Evolutionary conservation across 1,140 invertebrate species (phyloP).

Genomic region (Hyles euphorbiae): DNA sequence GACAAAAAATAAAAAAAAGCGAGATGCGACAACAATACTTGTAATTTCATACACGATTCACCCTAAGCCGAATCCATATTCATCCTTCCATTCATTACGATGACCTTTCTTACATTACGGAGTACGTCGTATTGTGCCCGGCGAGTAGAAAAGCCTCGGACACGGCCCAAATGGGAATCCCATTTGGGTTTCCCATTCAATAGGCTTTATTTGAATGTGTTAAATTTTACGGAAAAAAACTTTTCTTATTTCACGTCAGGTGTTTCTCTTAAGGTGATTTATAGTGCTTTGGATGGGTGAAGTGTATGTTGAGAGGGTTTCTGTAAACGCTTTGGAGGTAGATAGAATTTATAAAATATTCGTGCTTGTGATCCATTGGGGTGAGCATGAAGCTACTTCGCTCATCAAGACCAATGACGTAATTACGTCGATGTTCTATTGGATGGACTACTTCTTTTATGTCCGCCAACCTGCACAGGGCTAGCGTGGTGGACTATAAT

Average conservation of each 20-base stretch:
- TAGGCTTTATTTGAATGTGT: conserved; percentile 37
- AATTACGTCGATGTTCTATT: no score
- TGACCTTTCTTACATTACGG: conserved; percentile 23
- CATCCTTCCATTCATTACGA: conserved; percentile 43
- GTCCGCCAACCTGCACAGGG: no score
- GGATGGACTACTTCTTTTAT: no score
- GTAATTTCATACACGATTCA: conserved; percentile 32
- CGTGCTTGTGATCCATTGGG: no score
- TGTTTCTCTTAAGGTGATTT: conserved; percentile 31
- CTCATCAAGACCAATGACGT: no score
- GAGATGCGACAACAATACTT: conserved; percentile 11
- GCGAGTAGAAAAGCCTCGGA: conserved; percentile 46
- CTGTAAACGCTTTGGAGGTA: no score
- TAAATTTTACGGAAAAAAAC: conserved; percentile 56
- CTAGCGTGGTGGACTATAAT: no score
- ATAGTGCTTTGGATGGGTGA: conserved; percentile 9
- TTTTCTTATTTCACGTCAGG: conserved; percentile 35
- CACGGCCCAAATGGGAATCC: conserved; percentile 40
- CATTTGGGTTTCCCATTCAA: conserved; percentile 41
- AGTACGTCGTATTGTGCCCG: conserved; percentile 35
- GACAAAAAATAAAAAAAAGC: conserved; percentile 13
- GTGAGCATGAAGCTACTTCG: no score
- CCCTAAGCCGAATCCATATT: conserved; percentile 45
- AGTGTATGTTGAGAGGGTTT: no score
- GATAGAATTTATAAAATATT: no score